Percentiles rank a stretch among this genome's conserved stretches.
These are phyloP conservation scores for Crotalus horridus DNA, from an alignment of 2,113 vertebrate species.

Conservation along the genomic window DNA sequence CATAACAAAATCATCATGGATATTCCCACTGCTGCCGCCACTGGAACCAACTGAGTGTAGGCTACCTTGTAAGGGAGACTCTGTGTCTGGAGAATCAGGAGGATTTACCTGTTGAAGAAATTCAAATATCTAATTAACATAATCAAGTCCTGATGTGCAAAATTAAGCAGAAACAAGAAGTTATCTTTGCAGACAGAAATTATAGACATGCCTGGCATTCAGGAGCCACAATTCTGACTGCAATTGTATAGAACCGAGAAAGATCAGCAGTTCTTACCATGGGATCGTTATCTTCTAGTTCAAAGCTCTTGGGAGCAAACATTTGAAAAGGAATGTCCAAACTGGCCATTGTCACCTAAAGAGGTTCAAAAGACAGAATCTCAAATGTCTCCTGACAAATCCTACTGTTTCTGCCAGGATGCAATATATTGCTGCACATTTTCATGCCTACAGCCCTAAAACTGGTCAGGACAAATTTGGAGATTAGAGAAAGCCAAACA, in stretches of 20 bases:
- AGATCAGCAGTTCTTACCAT: conserved; percentile 79
- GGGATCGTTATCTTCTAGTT: conserved; percentile 87
- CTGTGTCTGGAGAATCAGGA: conserved; percentile 81
- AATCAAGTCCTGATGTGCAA: neutral
- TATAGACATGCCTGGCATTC: conserved; percentile 6
- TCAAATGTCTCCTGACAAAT: conserved; percentile 26
- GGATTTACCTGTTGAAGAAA: conserved; percentile 82
- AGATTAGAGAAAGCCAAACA: neutral
- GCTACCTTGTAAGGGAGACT: conserved; percentile 89
- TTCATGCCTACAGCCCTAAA: conserved; percentile 30
- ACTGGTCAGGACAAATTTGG: neutral
- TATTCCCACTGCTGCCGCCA: conserved; percentile 76
- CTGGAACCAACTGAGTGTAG: conserved; percentile 89
- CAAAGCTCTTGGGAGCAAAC: conserved; percentile 87
- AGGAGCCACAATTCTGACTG: conserved; percentile 7
- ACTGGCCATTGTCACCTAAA: conserved; percentile 85
- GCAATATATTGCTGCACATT: neutral
- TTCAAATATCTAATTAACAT: conserved; percentile 32
- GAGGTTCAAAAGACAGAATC: conserved; percentile 52
- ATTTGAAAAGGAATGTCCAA: conserved; percentile 95
- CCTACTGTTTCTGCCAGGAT: neutral
- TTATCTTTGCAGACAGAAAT: conserved; percentile 23
- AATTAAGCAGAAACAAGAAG: neutral
- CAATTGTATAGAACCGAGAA: conserved; percentile 27
- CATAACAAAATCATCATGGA: conserved; percentile 96